Evolutionary conservation across 2,888 invertebrate species (phyloP), one percentile per base, ranked within the genome.

Genomic region (Hipparchia semele): DNA sequence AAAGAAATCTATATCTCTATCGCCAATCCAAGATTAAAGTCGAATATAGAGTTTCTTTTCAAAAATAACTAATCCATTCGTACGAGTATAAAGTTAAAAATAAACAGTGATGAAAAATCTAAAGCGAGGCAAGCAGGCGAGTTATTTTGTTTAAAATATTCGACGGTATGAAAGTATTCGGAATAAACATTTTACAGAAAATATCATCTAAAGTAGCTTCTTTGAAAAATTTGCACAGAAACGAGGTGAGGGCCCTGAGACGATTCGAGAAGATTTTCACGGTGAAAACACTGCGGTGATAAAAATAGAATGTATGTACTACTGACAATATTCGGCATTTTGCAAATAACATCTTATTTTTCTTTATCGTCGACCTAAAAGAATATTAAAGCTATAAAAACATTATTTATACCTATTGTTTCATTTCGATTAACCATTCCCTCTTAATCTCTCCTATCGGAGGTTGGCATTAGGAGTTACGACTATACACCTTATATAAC

Each of bases 131-230:
- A 10, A 46, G 51, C 61, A 60, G 13, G 46, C 3, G 39, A 53
- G 60, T 61, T 23, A 51, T 59, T 23, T 60, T 58, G 45, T 58
- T 45, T 60, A 68, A 68, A 60, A 51, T 60, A 68, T 68, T 60
- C 60, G 33, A 51, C 60, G 60, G 23, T 33, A 59, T 68, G 49
- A 60, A 60, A 68, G 68, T 60, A 60, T 69, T 53, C 33, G 60
- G 53, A 60, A 60, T 69, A 68, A 68, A 69, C 51, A 69, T 69
- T 60, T 69, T 69, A 69, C 68, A 60, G 13, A 69, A 68, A 61
- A 68, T 68, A 68, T 68, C 60, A 69, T 60, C 68, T 61, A 10
- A 13, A 53, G 53, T 33, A 61, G 68, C 60, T 61, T 49, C 60
- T 61, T 69, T 53, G 53, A 69, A 53, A 60, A 68, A 68, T 68